phyloP scores from a whole-genome alignment of 1,140 invertebrate species.

The Ericerus pela region DNA sequence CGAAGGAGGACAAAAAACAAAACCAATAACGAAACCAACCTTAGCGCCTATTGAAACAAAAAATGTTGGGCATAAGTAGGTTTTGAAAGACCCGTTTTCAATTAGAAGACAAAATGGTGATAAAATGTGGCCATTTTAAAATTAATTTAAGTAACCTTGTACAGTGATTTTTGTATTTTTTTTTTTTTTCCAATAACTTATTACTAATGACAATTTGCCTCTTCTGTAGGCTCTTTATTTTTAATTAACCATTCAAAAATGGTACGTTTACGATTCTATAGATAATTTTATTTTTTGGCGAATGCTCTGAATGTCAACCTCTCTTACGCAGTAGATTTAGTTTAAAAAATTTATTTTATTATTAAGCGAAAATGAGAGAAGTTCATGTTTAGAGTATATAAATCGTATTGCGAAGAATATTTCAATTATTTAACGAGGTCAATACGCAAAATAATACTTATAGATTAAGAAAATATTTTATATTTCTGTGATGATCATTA shows the following conservation, averaged over 20 bases:
- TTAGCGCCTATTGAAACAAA: neutral
- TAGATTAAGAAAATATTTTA: no score
- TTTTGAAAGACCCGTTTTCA: neutral
- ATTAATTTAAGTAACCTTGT: neutral
- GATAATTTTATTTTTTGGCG: neutral
- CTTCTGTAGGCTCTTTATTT: neutral
- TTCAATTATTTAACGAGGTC: no score
- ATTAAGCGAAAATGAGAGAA: neutral
- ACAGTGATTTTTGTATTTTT: neutral
- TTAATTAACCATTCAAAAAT: neutral
- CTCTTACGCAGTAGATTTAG: neutral
- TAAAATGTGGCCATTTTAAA: constrained; percentile 5
- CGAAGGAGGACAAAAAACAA: neutral
- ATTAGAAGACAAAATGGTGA: neutral
- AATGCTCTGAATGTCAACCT: constrained; percentile 1
- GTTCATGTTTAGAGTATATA: neutral
- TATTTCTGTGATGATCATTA: no score
- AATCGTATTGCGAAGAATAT: no score
- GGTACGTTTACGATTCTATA: constrained; percentile 5
- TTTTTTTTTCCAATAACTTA: neutral
- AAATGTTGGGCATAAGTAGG: neutral
- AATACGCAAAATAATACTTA: no score
- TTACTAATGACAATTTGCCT: neutral
- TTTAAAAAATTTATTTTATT: neutral
- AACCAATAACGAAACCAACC: neutral